Evolutionary conservation across 1,140 invertebrate species (phyloP).

Genomic region (Oryctes rhinoceros): DNA sequence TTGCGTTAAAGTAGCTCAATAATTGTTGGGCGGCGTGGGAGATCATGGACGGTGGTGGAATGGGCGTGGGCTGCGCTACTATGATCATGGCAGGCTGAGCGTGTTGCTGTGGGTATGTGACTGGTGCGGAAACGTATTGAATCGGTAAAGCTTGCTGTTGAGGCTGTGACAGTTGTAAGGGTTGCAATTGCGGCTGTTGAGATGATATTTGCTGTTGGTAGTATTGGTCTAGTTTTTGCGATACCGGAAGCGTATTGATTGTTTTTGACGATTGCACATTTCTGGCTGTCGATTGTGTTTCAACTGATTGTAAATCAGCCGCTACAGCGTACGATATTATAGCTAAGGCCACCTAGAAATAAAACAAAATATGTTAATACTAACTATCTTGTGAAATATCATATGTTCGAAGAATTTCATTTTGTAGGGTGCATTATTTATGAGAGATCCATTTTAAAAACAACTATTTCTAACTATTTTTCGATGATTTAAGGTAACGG

Average conservation of each 20-base stretch:
- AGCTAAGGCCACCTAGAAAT: slow-evolving; percentile 17
- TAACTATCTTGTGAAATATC: no score
- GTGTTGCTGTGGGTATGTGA: slow-evolving; percentile 43
- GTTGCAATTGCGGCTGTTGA: slow-evolving; percentile 38
- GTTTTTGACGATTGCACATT: slow-evolving; percentile 2
- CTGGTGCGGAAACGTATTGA: slow-evolving; percentile 45
- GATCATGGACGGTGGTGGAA: slow-evolving; percentile 48
- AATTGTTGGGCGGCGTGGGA: slow-evolving; percentile 50
- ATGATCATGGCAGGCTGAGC: slow-evolving; percentile 53
- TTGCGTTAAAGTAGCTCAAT: slow-evolving; percentile 53
- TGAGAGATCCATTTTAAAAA: no score
- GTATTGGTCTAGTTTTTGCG: slow-evolving; percentile 38
- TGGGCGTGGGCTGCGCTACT: slow-evolving; percentile 53
- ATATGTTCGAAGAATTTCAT: no score
- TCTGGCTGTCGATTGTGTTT: slow-evolving; percentile 40
- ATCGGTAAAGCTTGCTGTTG: slow-evolving; percentile 42
- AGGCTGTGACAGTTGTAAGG: slow-evolving; percentile 23
- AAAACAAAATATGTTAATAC: not conserved
- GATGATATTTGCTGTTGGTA: slow-evolving; percentile 39
- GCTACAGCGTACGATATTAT: not conserved
- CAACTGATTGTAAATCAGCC: slow-evolving; percentile 1
- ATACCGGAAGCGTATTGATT: slow-evolving; percentile 38
- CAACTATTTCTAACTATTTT: no score
- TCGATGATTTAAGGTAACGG: no score
- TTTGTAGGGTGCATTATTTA: no score